Evolutionary conservation across 2,113 vertebrate species (phyloP).

Genomic region (Cygnus buccinator): DNA sequence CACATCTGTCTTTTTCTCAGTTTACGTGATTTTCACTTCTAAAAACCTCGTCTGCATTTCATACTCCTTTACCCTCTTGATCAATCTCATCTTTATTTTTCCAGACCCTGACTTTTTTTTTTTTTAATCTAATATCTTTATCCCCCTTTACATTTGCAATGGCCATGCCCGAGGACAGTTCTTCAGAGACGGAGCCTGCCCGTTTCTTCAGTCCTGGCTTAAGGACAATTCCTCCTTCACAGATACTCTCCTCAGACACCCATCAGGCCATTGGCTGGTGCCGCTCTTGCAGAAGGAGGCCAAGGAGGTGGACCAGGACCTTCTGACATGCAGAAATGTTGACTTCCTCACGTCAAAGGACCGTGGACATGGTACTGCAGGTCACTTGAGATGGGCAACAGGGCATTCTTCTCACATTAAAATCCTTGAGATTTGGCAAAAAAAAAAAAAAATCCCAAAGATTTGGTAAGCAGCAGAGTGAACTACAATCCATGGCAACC

Average conservation of each 20-base stretch:
- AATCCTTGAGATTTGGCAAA: neutral
- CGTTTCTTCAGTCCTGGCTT: neutral
- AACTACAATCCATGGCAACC: neutral
- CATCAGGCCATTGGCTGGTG: neutral
- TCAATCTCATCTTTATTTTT: neutral
- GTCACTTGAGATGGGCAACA: neutral
- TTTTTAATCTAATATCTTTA: neutral
- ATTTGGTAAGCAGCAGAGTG: neutral
- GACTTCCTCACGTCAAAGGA: neutral
- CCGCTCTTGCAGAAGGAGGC: fast-evolving
- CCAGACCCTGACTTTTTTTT: neutral
- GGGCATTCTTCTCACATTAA: neutral
- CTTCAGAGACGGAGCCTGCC: neutral
- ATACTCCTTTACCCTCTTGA: neutral
- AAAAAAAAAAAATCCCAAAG: too few species aligned
- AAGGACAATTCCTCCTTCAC: neutral
- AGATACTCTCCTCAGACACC: neutral
- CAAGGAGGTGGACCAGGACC: neutral
- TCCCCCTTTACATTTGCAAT: too few species aligned
- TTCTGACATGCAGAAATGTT: neutral
- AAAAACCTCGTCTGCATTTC: neutral
- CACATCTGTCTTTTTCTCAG: neutral
- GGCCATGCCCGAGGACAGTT: neutral
- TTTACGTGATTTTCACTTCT: neutral
- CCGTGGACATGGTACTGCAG: neutral